Base-by-base conservation (phyloP, 1,140 invertebrate species). In the Bombus breviceps region DNA sequence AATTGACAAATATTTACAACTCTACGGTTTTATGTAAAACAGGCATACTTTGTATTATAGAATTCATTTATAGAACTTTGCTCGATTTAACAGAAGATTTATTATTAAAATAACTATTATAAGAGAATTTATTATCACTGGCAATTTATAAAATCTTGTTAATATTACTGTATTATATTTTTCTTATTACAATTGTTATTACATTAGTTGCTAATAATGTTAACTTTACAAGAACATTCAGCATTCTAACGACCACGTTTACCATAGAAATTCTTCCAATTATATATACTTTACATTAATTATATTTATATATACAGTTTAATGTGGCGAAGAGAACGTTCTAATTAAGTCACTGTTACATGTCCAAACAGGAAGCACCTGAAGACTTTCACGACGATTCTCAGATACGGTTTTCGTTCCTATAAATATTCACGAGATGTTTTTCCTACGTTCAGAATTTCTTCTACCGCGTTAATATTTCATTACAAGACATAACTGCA, bases 401-500 rank as follows among this genome's bases (percentile, higher is more conserved):
- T 62, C 37, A 39, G 6, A 15, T 32, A 53, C 5, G 47, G 47
- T 59, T 25, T 66, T 37, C 15, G 3, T 53, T 8, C 22, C 3
- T 34, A 10, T 39, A 10, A 83, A n/a, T 78, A 69, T 69, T 34
- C 59, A 66, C 34, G 2, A n/a, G 34, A 8, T n/a, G 57, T 57
- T 53, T 18, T 15, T 18, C 13, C 8, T 12, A 28, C 39, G 15
- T 53, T 32, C 6, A 57, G 32, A 64, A 62, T 39, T 41, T 66
- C 32, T 15, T 34, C 18, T 62, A 15, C 68, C 66, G 28, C 13
- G 69, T 82, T 74, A 43, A 64, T 64, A 47, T 82, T 53, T 76
- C 76, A 83, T 83, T 66, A 76, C 15, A n/a, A 39, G 22, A 75
- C 12, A 62, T 66, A 34, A 64, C 34, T 43, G 34, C 43, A 6